Conservation (phyloP, 2,797 vertebrate genomes). For the Neosalanx taihuensis region DNA sequence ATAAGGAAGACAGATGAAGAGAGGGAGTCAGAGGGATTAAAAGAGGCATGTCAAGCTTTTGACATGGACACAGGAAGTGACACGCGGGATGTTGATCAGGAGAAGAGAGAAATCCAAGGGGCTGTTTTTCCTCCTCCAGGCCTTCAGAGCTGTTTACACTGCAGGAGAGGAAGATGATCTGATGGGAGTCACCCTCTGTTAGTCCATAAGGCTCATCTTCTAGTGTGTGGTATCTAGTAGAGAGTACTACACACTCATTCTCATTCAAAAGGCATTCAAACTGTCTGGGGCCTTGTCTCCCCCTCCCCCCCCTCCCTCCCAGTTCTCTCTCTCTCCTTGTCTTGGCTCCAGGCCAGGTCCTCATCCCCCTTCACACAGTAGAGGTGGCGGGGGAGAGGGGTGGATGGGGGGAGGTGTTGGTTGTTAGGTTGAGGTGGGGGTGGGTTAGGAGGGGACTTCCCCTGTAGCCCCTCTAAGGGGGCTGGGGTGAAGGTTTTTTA, state of each 20-base stretch:
- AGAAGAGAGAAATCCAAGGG: neutral
- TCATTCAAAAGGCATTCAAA: neutral
- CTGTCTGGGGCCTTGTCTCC: neutral
- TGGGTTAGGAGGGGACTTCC: neutral
- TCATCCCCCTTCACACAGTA: neutral
- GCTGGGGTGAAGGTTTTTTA: neutral
- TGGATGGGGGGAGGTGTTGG: neutral
- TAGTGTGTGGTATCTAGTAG: no score
- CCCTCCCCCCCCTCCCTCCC: neutral
- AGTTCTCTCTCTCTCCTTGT: neutral
- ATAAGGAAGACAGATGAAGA: no score
- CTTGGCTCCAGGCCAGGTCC: slow-evolving; percentile 1
- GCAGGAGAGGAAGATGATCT: no score
- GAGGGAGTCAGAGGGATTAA: neutral
- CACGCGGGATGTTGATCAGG: neutral
- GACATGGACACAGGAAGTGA: neutral
- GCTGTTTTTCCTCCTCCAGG: no score
- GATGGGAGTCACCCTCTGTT: no score
- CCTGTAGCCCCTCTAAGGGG: slow-evolving; percentile 3
- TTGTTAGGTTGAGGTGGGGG: neutral
- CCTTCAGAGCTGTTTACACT: no score
- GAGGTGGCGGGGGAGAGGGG: neutral
- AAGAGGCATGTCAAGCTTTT: neutral
- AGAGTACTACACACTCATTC: no score
- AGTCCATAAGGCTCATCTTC: no score